Conservation (phyloP, 2,797 vertebrate species). For the Anguilla marmorata region DNA sequence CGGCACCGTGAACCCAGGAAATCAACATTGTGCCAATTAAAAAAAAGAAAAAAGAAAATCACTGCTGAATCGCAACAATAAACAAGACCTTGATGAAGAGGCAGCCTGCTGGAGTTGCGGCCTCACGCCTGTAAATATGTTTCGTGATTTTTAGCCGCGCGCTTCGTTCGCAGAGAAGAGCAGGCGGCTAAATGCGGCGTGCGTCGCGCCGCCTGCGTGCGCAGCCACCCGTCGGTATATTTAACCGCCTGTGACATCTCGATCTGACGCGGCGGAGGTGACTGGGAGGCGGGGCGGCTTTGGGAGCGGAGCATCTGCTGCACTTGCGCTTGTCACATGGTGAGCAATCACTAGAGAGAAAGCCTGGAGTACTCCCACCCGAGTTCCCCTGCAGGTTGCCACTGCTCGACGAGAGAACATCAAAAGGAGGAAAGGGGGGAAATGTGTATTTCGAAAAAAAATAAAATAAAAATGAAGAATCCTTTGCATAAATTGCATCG, state of each 20-base stretch:
- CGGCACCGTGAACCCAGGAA: not conserved
- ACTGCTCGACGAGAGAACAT: not conserved
- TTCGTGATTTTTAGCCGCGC: not conserved
- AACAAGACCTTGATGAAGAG: not conserved
- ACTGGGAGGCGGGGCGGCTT: not conserved
- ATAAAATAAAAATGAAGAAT: not conserved
- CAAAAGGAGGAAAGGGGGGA: not conserved
- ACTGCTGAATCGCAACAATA: not conserved
- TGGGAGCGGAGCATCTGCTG: not conserved
- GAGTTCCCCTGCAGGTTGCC: constrained; percentile 1
- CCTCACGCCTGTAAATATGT: not conserved
- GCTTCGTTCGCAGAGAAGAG: not conserved
- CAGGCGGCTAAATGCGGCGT: not conserved
- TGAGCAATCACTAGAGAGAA: constrained; percentile 1
- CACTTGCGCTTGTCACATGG: constrained; percentile 1
- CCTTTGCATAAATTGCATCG: not conserved
- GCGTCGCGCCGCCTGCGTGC: not conserved
- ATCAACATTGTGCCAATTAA: not conserved
- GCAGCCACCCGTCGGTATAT: not conserved
- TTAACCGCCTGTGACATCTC: constrained; percentile 10
- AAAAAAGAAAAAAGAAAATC: not conserved
- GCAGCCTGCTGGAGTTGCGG: not conserved
- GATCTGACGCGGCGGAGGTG: not conserved
- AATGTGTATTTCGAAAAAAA: not conserved
- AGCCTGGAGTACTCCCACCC: not conserved